Conservation (phyloP, 1,140 invertebrate genomes). For the Chymomyza costata region DNA sequence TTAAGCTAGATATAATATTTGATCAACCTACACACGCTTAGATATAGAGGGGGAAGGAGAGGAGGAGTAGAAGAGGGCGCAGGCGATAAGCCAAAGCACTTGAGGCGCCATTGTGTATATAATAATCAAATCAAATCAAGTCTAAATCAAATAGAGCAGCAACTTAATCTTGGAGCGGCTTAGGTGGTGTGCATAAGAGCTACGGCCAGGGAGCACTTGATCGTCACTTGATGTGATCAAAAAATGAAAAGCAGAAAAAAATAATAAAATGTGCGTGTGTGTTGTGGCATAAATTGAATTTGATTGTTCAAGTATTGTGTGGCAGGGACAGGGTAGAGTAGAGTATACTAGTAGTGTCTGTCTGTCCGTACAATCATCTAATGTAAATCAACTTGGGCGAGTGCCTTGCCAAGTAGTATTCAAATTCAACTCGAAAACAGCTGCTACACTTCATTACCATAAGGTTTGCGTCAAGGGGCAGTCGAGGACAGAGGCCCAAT, state of each 20-base stretch:
- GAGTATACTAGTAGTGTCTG: conserved; percentile 31
- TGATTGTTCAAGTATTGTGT: conserved; percentile 70
- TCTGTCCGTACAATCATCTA: conserved; percentile 38
- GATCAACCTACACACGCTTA: conserved; percentile 48
- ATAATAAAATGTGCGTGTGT: conserved; percentile 53
- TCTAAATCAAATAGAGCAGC: conserved; percentile 64
- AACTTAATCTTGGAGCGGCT: conserved; percentile 38
- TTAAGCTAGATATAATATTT: conserved; percentile 30
- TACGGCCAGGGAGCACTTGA: conserved; percentile 43
- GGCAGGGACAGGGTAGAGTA: too few species aligned
- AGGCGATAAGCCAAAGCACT: conserved; percentile 50
- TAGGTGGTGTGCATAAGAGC: conserved; percentile 25
- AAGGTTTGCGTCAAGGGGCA: conserved; percentile 52
- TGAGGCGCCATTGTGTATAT: conserved; percentile 70
- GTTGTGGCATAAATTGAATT: conserved; percentile 63
- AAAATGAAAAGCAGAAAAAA: conserved; percentile 50
- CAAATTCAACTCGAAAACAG: conserved; percentile 65
- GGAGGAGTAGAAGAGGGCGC: conserved; percentile 27
- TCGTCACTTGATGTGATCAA: conserved; percentile 59
- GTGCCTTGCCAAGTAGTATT: conserved; percentile 33
- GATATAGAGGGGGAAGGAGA: conserved; percentile 10
- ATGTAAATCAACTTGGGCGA: conserved; percentile 42
- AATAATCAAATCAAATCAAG: conserved; percentile 65
- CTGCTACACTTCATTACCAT: conserved; percentile 71
- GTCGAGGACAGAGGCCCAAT: too few species aligned